Evolutionary conservation across 2,888 invertebrate genomes (phyloP).

Genomic region (Gnatocerus cornutus): DNA sequence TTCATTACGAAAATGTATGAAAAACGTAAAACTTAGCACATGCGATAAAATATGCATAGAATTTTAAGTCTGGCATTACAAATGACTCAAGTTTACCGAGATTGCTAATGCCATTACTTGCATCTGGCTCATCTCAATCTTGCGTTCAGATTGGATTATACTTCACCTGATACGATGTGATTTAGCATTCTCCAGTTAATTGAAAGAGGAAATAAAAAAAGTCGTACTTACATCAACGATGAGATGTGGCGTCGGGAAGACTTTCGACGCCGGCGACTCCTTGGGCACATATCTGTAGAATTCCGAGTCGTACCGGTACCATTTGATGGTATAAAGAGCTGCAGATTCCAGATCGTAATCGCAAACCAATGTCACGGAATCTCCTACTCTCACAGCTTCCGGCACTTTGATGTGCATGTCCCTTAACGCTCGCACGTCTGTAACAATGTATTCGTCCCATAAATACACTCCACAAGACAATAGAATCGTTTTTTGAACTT

Average conservation of each 20-base stretch:
- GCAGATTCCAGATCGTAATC: constrained; percentile 74
- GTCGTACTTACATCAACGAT: constrained; percentile 72
- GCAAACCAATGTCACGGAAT: constrained; percentile 71
- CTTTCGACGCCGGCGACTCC: constrained; percentile 72
- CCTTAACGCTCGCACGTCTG: constrained; percentile 65
- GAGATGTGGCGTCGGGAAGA: constrained; percentile 71
- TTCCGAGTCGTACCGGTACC: constrained; percentile 74
- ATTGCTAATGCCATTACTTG: constrained; percentile 57
- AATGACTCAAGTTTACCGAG: constrained; percentile 57
- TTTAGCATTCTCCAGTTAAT: constrained; percentile 49
- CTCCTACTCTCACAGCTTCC: constrained; percentile 71
- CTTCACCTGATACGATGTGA: constrained; percentile 53
- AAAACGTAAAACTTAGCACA: constrained; percentile 28
- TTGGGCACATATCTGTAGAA: constrained; percentile 75
- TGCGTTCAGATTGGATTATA: constrained; percentile 54
- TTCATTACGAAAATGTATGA: constrained; percentile 36
- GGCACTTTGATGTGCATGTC: constrained; percentile 70
- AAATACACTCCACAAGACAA: constrained; percentile 29
- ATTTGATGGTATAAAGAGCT: constrained; percentile 74
- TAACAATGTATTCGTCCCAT: constrained; percentile 55
- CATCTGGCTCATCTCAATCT: constrained; percentile 55
- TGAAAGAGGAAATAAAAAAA: constrained; percentile 49
- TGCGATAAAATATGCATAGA: constrained; percentile 59
- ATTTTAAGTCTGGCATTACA: constrained; percentile 60
- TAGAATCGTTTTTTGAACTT: constrained; percentile 38